These are phyloP conservation scores for Hozukius guyotensis DNA, from an alignment of 2,797 vertebrate genomes.

Conservation along the genomic window DNA sequence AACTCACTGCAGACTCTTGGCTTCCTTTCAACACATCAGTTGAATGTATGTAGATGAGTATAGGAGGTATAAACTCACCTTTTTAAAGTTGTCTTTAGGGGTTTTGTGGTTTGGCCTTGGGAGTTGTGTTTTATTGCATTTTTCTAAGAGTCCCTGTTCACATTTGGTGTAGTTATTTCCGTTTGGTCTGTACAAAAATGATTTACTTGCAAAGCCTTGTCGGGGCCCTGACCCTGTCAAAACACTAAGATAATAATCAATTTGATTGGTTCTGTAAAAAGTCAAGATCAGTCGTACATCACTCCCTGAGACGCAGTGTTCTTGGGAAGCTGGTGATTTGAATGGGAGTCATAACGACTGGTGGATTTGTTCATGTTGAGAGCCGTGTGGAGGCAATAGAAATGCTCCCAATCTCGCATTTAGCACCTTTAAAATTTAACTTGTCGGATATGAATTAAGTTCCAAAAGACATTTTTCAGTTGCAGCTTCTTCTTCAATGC, in stretches of 20 bases:
- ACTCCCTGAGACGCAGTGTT: background rate
- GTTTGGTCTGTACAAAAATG: background rate
- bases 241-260: background rate
- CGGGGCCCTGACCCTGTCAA: background rate
- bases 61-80: background rate
- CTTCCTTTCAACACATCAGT: background rate
- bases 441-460: background rate
- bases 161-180: background rate
- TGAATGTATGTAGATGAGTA: background rate
- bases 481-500: background rate
- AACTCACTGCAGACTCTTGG: slow-evolving; percentile 27
- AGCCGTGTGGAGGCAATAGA: too few relatives aligned
- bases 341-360: background rate
- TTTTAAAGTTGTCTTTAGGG: background rate
- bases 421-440: background rate
- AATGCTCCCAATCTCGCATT: too few relatives aligned
- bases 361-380: background rate
- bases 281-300: background rate
- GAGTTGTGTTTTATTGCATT: slow-evolving; percentile 2
- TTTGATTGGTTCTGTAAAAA: background rate
- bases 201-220: background rate
- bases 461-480: background rate
- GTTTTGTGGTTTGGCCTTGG: slow-evolving; percentile 17
- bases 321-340: background rate
- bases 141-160: background rate